A percentile compares a stretch with the other conserved stretches of the same genome.
Evolutionary conservation across 2,113 vertebrate genomes (phyloP).

Genomic region (Indri indri): DNA sequence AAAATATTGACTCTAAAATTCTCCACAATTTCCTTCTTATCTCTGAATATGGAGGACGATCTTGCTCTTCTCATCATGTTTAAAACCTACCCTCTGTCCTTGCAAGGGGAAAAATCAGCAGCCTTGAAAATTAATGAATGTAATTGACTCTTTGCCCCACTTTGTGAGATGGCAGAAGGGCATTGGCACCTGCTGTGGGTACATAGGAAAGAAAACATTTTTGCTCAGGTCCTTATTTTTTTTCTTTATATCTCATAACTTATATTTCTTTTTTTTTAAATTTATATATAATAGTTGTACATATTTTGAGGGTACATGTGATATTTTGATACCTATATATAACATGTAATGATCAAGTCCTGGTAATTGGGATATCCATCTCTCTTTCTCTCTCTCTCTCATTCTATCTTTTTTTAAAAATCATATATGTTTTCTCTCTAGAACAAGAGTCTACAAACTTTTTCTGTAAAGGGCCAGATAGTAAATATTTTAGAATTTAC

Average conservation of each 20-base stretch:
- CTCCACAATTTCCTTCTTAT: neutral
- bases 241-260: neutral
- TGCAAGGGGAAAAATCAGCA: neutral
- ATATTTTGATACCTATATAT: neutral
- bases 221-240: neutral
- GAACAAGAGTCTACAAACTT: neutral
- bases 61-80: neutral
- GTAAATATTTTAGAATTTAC: slow-evolving; percentile 11
- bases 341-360: neutral
- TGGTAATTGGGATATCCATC: neutral
- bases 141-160: neutral
- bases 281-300: neutral
- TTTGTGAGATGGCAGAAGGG: neutral
- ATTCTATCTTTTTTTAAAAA: neutral
- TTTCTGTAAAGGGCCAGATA: neutral
- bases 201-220: neutral
- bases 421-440: neutral
- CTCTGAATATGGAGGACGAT: neutral
- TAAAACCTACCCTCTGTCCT: neutral
- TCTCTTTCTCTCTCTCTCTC: neutral
- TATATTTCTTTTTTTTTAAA: neutral
- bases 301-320: neutral
- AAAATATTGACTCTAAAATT: neutral
- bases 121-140: neutral
- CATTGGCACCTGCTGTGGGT: neutral